phyloP scores from a whole-genome alignment of 2,888 invertebrate genomes.

The Notocelia uddmanniana region DNA sequence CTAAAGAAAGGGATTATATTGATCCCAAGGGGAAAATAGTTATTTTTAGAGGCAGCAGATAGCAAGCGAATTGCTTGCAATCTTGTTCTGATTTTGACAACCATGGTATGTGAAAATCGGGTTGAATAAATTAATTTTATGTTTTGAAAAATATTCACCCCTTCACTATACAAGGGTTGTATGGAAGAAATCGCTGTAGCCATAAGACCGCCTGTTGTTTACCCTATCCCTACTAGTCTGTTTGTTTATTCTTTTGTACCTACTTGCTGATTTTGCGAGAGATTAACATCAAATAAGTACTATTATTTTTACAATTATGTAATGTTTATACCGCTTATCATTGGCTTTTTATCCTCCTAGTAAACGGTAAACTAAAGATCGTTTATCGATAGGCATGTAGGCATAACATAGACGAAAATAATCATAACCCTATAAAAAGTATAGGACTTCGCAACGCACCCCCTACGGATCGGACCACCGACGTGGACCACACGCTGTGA shows the following conservation, averaged over 20 bases:
- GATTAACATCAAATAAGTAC: no score
- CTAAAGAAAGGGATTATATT: conserved; percentile 47
- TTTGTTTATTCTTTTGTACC: no score
- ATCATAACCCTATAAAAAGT: conserved; percentile 21
- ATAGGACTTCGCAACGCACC: conserved; percentile 31
- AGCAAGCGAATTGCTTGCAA: conserved; percentile 27
- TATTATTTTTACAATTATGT: no score
- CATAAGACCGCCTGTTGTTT: no score
- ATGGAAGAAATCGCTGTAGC: no score
- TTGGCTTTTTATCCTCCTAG: no score
- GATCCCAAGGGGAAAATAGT: conserved; percentile 46
- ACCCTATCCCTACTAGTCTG: no score
- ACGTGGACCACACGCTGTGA: conserved; percentile 48
- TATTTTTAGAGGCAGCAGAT: conserved; percentile 38
- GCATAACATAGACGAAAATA: neutral
- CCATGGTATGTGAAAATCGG: neutral
- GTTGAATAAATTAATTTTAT: neutral
- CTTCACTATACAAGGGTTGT: neutral
- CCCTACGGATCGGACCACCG: conserved; percentile 48
- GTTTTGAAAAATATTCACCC: neutral
- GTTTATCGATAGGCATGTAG: neutral
- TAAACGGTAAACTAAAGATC: neutral
- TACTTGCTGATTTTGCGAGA: no score
- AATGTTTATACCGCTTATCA: neutral
- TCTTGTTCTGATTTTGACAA: conserved; percentile 33